These are phyloP conservation scores for Aphaenogaster ashmeadi DNA, from an alignment of 1,140 invertebrate genomes.

Conservation along the genomic window DNA sequence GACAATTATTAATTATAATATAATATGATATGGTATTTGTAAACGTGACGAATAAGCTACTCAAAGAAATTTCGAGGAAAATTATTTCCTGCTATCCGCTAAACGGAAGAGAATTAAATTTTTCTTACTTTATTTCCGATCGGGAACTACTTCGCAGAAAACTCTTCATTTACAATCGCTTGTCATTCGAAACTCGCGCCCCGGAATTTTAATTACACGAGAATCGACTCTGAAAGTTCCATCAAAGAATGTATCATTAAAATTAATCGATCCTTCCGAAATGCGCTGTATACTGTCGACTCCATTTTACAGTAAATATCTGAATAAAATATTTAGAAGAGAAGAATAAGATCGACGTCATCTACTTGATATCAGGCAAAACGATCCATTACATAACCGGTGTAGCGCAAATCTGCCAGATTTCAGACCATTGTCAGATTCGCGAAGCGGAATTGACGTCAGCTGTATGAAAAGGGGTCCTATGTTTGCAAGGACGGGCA, in stretches of 20 bases:
- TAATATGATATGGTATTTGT: neutral
- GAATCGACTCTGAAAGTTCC: neutral
- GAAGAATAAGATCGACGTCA: neutral
- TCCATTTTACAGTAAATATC: neutral
- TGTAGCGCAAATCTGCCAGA: neutral
- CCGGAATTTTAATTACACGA: conserved; percentile 16
- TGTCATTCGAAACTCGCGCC: neutral
- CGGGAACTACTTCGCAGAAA: neutral
- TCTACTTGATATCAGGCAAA: neutral
- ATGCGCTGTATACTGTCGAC: neutral
- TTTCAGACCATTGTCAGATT: conserved; percentile 42
- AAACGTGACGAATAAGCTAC: neutral
- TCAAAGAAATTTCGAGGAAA: neutral
- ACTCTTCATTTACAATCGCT: conserved; percentile 12
- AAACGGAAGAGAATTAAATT: neutral
- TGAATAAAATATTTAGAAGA: no score
- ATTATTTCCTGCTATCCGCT: neutral
- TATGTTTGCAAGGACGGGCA: conserved; percentile 11
- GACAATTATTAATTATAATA: neutral
- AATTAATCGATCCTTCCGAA: neutral
- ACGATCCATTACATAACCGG: conserved; percentile 6
- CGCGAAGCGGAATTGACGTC: conserved; percentile 52
- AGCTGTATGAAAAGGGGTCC: conserved; percentile 34
- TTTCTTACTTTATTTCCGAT: neutral
- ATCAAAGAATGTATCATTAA: neutral